Evolutionary conservation across 1,140 invertebrate genomes (phyloP), one percentile per base, ranked within the genome.

Genomic region (Carposina sasakii): DNA sequence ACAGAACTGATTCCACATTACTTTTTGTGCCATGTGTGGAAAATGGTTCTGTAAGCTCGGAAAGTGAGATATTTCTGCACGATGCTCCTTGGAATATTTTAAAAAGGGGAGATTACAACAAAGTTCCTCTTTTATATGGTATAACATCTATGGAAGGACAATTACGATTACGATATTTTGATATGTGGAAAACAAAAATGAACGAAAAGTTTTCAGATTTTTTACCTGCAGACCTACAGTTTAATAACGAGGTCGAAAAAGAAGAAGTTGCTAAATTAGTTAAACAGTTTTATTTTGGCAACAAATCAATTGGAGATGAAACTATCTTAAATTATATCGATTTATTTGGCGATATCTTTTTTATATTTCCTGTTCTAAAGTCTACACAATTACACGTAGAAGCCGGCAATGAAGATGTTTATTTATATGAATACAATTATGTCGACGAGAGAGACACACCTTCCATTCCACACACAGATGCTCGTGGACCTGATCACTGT

Each of bases 391-490:
- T 71, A 13, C 68, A 68, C 3, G 36, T 58, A 8, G 54, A 66
- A 45, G 54, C 62, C 22, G 73, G 73, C 2, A 50, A 72, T 45
- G 42, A 63, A 37, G 26, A 64, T 28, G 55, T 79, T 39, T 76
- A 67, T 48, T 54, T 79, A 19, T 75, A 75, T 45, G 65, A 71
- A 46, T 75, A 69, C 54, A 57, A 60, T 1, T 74, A n/a, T 65
- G 41, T 42, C 49, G 33, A 49, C 60, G 0, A 46, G 53, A 20
- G 48, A 17, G 17, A 40, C 56, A 3, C 8, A 28, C 0, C 30
- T 65, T 5, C 60, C 61, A 21, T 10, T 21, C 20, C 8, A 12
- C 8, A 16, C 19, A 12, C 40, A 60, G 15, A 67, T 54, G 3
- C 57, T 59, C 16, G 15, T 63, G 1, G 37, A 52, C 17, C 70